Conservation (phyloP, 30 jellyfish, hydroid and myxozoan genomes). For the Hydractinia echinata region DNA sequence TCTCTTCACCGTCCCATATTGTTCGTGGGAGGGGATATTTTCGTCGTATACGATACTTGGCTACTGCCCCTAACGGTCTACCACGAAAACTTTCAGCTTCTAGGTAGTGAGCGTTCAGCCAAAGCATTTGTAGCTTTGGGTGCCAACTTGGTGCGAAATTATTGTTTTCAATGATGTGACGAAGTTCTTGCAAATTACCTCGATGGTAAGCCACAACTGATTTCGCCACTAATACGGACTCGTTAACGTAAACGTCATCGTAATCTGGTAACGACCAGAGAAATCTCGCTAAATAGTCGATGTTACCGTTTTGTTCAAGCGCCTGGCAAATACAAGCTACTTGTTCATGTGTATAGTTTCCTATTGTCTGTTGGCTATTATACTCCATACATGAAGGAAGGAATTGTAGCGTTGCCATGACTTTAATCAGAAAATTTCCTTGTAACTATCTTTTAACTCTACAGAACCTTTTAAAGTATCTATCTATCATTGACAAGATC, state of each 20-base stretch:
- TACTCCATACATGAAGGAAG: conserved; percentile 7
- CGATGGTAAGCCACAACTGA: conserved; percentile 91
- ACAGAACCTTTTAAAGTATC: background rate
- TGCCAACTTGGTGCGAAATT: conserved; percentile 61
- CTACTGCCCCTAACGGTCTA: conserved; percentile 92
- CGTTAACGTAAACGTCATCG: conserved; percentile 71
- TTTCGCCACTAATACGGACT: conserved; percentile 80
- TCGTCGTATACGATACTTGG: conserved; percentile 84
- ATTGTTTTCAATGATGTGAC: conserved; percentile 71
- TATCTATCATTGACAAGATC: background rate
- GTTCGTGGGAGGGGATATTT: conserved; percentile 94
- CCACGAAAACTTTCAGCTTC: conserved; percentile 89
- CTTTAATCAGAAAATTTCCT: too few species aligned
- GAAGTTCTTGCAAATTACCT: conserved; percentile 83
- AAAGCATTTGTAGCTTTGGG: conserved; percentile 68
- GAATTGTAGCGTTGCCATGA: background rate
- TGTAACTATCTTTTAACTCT: background rate
- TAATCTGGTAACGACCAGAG: conserved; percentile 89
- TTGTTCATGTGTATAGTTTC: conserved; percentile 86
- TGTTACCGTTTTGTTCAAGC: conserved; percentile 87
- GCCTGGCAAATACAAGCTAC: conserved; percentile 94
- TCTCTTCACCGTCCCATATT: conserved; percentile 97
- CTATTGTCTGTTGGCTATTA: conserved; percentile 10
- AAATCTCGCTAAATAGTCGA: conserved; percentile 85
- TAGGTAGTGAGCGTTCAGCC: conserved; percentile 86